These are phyloP conservation scores for Hyposoter didymator DNA, from an alignment of 2,888 invertebrate genomes.

Conservation along the genomic window DNA sequence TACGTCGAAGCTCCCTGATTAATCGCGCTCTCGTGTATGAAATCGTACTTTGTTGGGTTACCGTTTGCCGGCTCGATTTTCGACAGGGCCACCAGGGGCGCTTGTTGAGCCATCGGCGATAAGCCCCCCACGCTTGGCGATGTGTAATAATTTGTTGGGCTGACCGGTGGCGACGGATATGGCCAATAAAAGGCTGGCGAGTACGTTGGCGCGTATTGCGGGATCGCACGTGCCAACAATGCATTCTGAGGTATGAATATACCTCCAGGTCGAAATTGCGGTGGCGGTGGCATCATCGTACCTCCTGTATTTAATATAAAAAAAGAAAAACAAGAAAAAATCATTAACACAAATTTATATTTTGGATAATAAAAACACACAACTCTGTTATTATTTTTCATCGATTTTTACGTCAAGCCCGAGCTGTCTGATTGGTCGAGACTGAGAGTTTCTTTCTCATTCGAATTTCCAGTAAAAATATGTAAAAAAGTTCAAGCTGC, in stretches of 20 bases:
- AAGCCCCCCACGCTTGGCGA: slow-evolving; percentile 85
- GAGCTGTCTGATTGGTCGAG: neutral
- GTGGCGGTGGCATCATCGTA: slow-evolving; percentile 86
- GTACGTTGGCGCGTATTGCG: slow-evolving; percentile 87
- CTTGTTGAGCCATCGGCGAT: slow-evolving; percentile 79
- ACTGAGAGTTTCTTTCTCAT: neutral
- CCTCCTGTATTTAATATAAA: slow-evolving; percentile 85
- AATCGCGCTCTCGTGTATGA: slow-evolving; percentile 58
- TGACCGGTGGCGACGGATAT: slow-evolving; percentile 97
- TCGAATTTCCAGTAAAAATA: neutral
- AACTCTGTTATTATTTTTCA: neutral
- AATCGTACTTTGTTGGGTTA: slow-evolving; percentile 63
- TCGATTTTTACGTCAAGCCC: neutral
- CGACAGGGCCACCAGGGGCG: slow-evolving; percentile 73
- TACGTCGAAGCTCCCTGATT: slow-evolving; percentile 62
- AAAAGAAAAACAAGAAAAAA: slow-evolving; percentile 36
- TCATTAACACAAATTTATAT: neutral
- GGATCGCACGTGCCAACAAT: slow-evolving; percentile 84
- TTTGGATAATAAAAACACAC: neutral
- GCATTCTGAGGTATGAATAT: slow-evolving; percentile 86
- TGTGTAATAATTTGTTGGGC: slow-evolving; percentile 94
- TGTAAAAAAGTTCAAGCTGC: neutral
- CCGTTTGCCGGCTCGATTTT: slow-evolving; percentile 52
- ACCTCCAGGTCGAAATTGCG: slow-evolving; percentile 84
- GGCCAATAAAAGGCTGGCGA: slow-evolving; percentile 93